phyloP scores from a whole-genome alignment of 2,113 vertebrate species.

The Centropus bengalensis region DNA sequence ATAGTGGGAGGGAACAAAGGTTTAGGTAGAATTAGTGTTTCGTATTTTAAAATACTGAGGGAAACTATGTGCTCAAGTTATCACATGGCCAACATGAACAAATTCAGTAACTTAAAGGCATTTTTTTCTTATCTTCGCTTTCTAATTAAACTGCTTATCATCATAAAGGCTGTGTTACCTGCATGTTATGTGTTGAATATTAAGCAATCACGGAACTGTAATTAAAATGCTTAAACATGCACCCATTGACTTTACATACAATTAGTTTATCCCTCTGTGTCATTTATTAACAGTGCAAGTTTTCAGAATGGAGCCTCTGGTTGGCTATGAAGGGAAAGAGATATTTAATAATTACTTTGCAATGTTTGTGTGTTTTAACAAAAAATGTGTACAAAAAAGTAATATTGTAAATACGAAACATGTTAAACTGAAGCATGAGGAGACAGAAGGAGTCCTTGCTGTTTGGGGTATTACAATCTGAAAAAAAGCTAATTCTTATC shows the following conservation, averaged over 20 bases:
- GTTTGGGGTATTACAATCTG: constrained; percentile 23
- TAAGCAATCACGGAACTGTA: constrained; percentile 75
- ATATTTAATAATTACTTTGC: constrained; percentile 70
- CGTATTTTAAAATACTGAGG: constrained; percentile 54
- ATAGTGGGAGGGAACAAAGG: constrained; percentile 51
- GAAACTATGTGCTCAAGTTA: constrained; percentile 50
- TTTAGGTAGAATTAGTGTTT: constrained; percentile 55
- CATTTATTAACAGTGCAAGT: constrained; percentile 66
- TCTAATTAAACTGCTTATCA: constrained; percentile 83
- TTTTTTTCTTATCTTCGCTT: constrained; percentile 77
- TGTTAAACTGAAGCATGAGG: constrained; percentile 27
- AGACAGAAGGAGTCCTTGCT: background rate
- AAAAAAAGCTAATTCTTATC: constrained; percentile 56
- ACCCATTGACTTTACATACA: constrained; percentile 73
- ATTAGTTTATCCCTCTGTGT: constrained; percentile 68
- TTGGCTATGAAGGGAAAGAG: constrained; percentile 49
- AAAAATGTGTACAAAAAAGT: constrained; percentile 10
- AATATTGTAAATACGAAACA: constrained; percentile 33
- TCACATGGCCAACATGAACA: constrained; percentile 50
- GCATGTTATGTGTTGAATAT: constrained; percentile 75
- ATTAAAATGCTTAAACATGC: constrained; percentile 80
- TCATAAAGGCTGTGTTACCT: constrained; percentile 77
- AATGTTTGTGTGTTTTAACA: constrained; percentile 61
- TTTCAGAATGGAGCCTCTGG: constrained; percentile 29
- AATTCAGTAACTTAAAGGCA: constrained; percentile 69